phyloP scores from a whole-genome alignment of 2,113 vertebrate genomes.

The Myanophis thanlyinensis region DNA sequence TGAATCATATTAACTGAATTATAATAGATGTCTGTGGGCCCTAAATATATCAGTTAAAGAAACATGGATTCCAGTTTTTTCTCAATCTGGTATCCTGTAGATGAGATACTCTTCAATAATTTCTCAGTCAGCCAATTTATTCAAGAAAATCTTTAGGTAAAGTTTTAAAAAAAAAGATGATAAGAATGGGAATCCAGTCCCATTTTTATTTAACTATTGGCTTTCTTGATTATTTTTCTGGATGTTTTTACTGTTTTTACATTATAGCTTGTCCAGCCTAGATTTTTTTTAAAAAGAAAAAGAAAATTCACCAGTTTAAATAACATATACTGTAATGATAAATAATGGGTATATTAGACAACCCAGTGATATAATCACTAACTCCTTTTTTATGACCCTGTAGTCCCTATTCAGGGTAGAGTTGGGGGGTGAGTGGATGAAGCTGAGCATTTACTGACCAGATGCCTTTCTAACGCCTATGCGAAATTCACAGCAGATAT shows the following conservation, averaged over 20 bases:
- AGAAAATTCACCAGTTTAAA: background rate
- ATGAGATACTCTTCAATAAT: background rate
- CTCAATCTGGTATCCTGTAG: background rate
- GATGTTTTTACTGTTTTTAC: background rate
- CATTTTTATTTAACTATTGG: background rate
- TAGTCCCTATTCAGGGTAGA: too few species aligned
- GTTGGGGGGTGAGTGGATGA: too few species aligned
- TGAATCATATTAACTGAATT: conserved; percentile 41
- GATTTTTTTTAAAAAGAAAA: background rate
- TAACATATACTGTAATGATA: background rate
- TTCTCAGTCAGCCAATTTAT: background rate
- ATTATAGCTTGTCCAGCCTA: background rate
- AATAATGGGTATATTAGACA: background rate
- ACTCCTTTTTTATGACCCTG: background rate
- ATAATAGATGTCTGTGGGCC: conserved; percentile 27
- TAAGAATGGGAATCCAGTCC: background rate
- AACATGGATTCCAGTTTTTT: background rate
- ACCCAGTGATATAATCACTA: background rate
- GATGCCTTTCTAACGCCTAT: too few species aligned
- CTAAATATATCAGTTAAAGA: background rate
- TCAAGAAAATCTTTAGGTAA: background rate
- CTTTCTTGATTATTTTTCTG: background rate
- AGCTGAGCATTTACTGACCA: too few species aligned
- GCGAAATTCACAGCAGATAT: too few species aligned
- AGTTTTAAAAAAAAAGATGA: background rate